Evolutionary conservation across 2,888 invertebrate genomes (phyloP), one percentile per base, ranked within the genome.

Genomic region (Caenorhabditis sp.): DNA sequence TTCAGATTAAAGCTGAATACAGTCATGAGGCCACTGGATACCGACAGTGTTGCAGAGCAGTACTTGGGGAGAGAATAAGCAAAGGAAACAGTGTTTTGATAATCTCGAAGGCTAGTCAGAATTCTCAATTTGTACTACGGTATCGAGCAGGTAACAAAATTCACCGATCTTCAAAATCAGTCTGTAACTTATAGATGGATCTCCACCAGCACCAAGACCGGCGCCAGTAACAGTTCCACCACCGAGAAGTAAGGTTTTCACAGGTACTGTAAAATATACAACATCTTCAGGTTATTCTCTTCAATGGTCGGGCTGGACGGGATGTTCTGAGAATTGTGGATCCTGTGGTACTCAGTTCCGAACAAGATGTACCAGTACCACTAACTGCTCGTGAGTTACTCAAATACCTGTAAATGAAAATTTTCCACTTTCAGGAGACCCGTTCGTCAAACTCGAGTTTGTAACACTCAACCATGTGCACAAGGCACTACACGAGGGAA

Each of bases 321-420:
- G 74, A 6, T 89, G 89, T 51, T 84, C 86, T 24, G 89, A 88
- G 74, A 77, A 80, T 10, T 89, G 89, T 80, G 89, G 89, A n/a
- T 72, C 86, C 8, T 89, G 89, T 84, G 89, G 89, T 19, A 87
- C 85, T 16, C 85, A 86, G 28, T 87, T 75, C 24, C 64, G 89
- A 66, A 68, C 68, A 6, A 59, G 88, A 28, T 84, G 80, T 41
- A 58, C 84, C 16, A 66, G 70, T 41, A 74, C 74, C n/a, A 64
- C 69, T 0, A 44, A 69, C 19, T 83, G 83, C 82, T 72, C 72
- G 82, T 82, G n/a, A 59, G 76, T 26, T 66, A 35, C 3, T 1
- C 38, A n/a, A 19, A 24, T 44, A 31, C 24, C 8, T 28, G 22
- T 51, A n/a, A n/a, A 12, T 16, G 26, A 8, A 31, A 4, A 1